These are phyloP conservation scores for Sylvia borin DNA, from an alignment of 2,797 vertebrate genomes.

Conservation along the genomic window DNA sequence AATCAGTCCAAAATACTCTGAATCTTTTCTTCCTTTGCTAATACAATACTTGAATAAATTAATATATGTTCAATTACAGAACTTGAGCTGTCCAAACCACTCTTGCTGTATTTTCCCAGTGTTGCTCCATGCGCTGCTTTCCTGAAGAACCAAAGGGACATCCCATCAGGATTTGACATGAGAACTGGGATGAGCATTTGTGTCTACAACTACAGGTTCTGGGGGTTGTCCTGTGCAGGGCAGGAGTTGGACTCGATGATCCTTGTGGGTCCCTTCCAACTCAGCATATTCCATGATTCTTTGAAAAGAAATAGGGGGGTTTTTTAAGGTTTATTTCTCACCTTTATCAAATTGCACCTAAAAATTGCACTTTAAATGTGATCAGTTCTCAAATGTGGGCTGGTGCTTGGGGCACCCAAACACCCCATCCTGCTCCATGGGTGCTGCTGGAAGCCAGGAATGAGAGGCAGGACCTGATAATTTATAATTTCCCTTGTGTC, in stretches of 20 bases:
- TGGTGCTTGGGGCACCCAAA: neutral
- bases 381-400: neutral
- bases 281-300: neutral
- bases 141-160: too few relatives aligned
- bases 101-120: neutral
- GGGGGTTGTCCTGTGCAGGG: neutral
- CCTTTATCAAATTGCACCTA: neutral
- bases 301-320: too few relatives aligned
- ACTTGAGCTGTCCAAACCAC: fast-evolving
- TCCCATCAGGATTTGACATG: neutral
- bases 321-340: neutral
- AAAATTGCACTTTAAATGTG: neutral
- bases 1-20: neutral
- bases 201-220: neutral
- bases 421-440: fast-evolving
- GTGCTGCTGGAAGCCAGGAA: neutral
- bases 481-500: neutral
- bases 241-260: fast-evolving
- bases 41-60: neutral
- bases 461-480: neutral
- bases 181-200: neutral
- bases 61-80: neutral
- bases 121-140: neutral
- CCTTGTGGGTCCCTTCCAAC: neutral
- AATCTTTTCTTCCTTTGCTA: neutral